Conservation (phyloP, 2,888 invertebrate genomes). For the Bhutanitis thaidina region DNA sequence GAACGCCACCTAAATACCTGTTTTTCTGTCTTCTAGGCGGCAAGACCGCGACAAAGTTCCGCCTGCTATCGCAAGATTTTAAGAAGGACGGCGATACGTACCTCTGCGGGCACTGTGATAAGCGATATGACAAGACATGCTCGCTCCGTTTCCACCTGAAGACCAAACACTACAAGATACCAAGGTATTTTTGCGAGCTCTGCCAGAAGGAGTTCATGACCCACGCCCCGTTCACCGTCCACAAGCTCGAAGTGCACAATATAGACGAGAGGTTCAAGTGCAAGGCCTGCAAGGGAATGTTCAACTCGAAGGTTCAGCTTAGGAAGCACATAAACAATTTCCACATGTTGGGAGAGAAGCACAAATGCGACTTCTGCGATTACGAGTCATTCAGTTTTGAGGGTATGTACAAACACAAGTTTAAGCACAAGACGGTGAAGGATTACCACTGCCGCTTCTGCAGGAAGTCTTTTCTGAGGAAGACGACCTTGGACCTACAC, state of each 20-base stretch:
- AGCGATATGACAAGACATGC: conserved; percentile 40
- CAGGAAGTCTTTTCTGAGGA: conserved; percentile 62
- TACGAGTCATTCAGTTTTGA: conserved; percentile 53
- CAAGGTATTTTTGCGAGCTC: conserved; percentile 38
- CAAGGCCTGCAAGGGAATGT: conserved; percentile 54
- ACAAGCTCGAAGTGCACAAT: conserved; percentile 51
- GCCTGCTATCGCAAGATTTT: conserved; percentile 44
- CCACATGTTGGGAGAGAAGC: conserved; percentile 60
- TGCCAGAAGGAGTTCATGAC: conserved; percentile 52
- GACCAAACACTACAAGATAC: conserved; percentile 52
- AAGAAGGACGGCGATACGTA: conserved; percentile 37
- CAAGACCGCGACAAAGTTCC: conserved; percentile 35
- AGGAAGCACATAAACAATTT: conserved; percentile 53
- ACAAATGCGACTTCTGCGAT: conserved; percentile 54
- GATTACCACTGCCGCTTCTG: conserved; percentile 66
- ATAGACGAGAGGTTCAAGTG: conserved; percentile 58
- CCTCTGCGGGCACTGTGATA: conserved; percentile 46
- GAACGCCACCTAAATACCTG: background rate
- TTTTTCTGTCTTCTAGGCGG: conserved; percentile 10
- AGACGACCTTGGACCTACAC: conserved; percentile 48
- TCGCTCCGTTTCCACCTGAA: conserved; percentile 49
- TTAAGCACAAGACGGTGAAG: conserved; percentile 61
- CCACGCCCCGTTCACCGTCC: conserved; percentile 40
- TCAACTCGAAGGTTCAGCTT: conserved; percentile 51
- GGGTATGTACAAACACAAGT: conserved; percentile 56